Percentiles rank a stretch among this genome's conserved stretches.
phyloP scores from a whole-genome alignment of 2,888 invertebrate species.

The Melitaea athalia region DNA sequence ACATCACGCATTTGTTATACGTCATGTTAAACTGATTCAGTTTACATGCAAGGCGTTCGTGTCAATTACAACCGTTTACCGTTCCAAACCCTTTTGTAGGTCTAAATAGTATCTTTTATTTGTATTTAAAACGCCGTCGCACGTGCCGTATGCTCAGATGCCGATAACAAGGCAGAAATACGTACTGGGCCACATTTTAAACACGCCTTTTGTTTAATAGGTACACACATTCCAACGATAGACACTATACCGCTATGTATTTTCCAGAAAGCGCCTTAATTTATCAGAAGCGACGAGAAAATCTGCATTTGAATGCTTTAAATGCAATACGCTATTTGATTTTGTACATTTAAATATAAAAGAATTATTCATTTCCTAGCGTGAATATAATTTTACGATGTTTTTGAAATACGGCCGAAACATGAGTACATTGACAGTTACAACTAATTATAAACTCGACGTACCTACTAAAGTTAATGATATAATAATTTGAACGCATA shows the following conservation, averaged over 20 bases:
- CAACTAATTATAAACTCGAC: background rate
- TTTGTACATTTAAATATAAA: background rate
- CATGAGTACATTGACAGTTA: background rate
- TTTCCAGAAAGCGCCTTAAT: conserved; percentile 31
- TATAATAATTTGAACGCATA: conserved; percentile 25
- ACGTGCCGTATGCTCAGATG: conserved; percentile 40
- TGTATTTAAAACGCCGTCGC: conserved; percentile 41
- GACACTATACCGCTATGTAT: conserved; percentile 32
- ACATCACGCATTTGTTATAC: conserved; percentile 33
- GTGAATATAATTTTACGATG: background rate
- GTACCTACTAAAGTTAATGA: background rate
- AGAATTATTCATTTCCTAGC: background rate
- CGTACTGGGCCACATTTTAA: conserved; percentile 41
- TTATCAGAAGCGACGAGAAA: conserved; percentile 25
- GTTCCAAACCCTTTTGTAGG: conserved; percentile 38
- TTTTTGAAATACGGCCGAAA: background rate
- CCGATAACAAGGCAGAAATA: conserved; percentile 39
- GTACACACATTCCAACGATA: conserved; percentile 37
- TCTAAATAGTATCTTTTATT: conserved; percentile 39
- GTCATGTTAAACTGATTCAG: conserved; percentile 23
- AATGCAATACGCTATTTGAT: conserved; percentile 11
- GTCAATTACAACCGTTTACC: conserved; percentile 37
- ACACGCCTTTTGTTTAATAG: conserved; percentile 39
- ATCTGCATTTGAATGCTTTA: conserved; percentile 26
- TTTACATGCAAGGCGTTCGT: conserved; percentile 35